phyloP scores from a whole-genome alignment of 1,140 invertebrate genomes.

The Delia radicum region DNA sequence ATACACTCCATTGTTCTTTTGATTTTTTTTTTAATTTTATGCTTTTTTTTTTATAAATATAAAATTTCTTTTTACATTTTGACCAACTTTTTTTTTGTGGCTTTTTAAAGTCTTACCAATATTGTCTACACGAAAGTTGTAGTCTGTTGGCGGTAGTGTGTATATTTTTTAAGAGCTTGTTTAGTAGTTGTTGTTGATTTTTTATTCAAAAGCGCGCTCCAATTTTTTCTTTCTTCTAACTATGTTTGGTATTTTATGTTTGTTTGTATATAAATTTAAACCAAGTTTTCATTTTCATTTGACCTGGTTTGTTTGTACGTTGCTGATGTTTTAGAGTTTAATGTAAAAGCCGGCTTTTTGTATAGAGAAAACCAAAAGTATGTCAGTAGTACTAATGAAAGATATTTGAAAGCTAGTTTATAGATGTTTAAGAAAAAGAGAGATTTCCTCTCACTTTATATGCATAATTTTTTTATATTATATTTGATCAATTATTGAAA shows the following conservation, averaged over 20 bases:
- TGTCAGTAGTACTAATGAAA: conserved; percentile 14
- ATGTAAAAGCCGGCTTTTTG: background rate
- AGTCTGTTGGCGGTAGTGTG: background rate
- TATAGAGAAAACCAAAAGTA: background rate
- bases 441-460: conserved; percentile 17
- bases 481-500: background rate
- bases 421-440: background rate
- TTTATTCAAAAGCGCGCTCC: background rate
- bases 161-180: background rate
- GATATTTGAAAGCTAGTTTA: conserved; percentile 12
- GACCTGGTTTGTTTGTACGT: conserved; percentile 15
- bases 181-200: background rate
- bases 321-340: background rate
- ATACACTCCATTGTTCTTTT: too few species aligned
- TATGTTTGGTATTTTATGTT: background rate
- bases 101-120: background rate
- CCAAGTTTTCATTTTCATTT: conserved; percentile 20
- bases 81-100: background rate
- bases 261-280: too few species aligned
- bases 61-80: background rate
- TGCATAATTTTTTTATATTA: too few species aligned
- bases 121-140: background rate
- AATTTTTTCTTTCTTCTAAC: background rate
- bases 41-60: too few species aligned
- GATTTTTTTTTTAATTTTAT: too few species aligned